A percentile compares a stretch with the other conserved stretches of the same genome.
phyloP scores from a whole-genome alignment of 2,797 vertebrate genomes.

The Acanthornis magna region DNA sequence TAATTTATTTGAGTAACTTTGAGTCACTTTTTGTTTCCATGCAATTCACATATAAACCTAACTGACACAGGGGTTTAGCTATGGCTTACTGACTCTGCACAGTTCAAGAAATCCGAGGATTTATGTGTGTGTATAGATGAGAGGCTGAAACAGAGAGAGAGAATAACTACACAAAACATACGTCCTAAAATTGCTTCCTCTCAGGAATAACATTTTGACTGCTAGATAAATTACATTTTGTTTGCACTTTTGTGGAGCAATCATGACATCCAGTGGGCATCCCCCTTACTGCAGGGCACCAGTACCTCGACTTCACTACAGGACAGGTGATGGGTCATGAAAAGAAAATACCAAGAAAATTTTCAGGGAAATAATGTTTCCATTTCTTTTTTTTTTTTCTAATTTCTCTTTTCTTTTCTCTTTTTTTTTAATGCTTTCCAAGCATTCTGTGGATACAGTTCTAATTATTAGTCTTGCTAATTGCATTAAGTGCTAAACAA shows the following conservation, averaged over 20 bases:
- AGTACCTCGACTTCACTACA: not conserved
- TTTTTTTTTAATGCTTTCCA: not conserved
- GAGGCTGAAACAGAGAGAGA: not conserved
- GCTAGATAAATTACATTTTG: slow-evolving; percentile 56
- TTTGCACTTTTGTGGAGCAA: slow-evolving; percentile 40
- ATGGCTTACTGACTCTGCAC: not conserved
- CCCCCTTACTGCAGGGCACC: slow-evolving; percentile 27
- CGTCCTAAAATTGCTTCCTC: not conserved
- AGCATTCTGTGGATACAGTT: not conserved
- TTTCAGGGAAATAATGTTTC: not conserved
- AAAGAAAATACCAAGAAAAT: not conserved
- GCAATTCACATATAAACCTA: not conserved
- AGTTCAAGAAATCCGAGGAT: not conserved
- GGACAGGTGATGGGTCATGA: not conserved
- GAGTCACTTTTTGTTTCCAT: not conserved
- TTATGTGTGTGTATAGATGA: not conserved
- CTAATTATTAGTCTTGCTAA: not conserved
- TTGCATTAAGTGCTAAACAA: not conserved
- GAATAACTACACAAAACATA: not conserved
- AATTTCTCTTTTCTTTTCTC: not conserved
- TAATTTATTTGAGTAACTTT: not conserved
- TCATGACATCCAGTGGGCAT: slow-evolving; percentile 58
- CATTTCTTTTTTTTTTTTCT: too few species aligned
- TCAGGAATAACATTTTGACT: slow-evolving; percentile 62
- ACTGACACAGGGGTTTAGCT: not conserved